Percentiles rank a stretch among this genome's conserved stretches.
Conservation (phyloP, 2,113 vertebrate genomes). For the Raja brachyura region DNA sequence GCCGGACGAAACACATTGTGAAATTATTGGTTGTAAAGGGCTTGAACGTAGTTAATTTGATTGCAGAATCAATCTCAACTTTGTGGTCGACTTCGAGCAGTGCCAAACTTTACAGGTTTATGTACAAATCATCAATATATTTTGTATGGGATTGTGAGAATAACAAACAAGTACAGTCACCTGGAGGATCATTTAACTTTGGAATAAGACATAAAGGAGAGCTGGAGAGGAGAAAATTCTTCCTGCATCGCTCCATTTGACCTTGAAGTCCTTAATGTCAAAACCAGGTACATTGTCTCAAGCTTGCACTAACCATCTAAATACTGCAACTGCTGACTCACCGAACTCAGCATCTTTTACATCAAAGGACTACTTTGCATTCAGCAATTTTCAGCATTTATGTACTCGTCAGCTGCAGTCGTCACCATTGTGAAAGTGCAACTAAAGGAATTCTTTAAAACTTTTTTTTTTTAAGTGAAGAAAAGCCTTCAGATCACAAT, state of each 20-base stretch:
- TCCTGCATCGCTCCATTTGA: neutral
- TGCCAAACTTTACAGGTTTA: too few species aligned
- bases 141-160: neutral
- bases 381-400: neutral
- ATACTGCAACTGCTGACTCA: neutral
- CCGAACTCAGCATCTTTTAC: neutral
- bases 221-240: neutral
- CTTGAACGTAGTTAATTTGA: neutral
- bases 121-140: neutral
- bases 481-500: neutral
- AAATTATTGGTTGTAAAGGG: neutral
- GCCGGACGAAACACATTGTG: neutral
- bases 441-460: neutral
- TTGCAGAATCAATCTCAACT: neutral
- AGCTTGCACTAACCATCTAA: neutral
- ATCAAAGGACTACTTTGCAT: neutral
- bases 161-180: neutral
- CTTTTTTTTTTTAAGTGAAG: neutral
- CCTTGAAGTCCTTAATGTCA: neutral
- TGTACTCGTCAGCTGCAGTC: neutral
- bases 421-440: neutral
- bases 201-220: neutral
- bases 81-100: too few species aligned
- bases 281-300: neutral
- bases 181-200: neutral